These are phyloP conservation scores for Dinothrombium tinctorium DNA, from an alignment of 1,140 invertebrate species.

Conservation along the genomic window DNA sequence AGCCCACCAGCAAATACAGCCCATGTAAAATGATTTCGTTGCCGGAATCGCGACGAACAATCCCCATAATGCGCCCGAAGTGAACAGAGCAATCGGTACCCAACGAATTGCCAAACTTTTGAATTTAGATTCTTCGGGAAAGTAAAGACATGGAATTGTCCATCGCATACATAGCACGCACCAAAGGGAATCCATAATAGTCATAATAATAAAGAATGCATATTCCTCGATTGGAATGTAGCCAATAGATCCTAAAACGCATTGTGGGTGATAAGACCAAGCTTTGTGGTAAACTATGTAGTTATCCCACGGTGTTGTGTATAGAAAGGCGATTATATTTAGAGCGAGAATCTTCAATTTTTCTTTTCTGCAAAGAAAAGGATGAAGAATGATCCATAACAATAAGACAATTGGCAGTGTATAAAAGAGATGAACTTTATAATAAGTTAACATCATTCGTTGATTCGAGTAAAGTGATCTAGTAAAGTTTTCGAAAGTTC, in stretches of 20 bases:
- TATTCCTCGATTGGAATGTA: not conserved
- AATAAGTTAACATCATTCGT: slow-evolving; percentile 2
- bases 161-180: not conserved
- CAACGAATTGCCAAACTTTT: not conserved
- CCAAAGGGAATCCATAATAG: not conserved
- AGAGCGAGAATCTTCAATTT: not conserved
- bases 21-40: not conserved
- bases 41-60: not conserved
- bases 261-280: not conserved
- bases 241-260: not conserved
- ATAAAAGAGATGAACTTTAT: not conserved
- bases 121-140: too few relatives aligned
- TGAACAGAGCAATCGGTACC: not conserved
- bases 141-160: not conserved
- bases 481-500: too few relatives aligned
- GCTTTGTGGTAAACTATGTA: not conserved
- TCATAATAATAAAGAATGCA: slow-evolving; percentile 1
- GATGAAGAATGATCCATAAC: not conserved
- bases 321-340: not conserved
- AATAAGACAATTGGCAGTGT: not conserved
- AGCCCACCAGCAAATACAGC: not conserved
- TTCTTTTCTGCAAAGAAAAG: not conserved
- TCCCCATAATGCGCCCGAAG: too few relatives aligned
- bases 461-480: too few relatives aligned
- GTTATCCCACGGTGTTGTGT: slow-evolving; percentile 2